Evolutionary conservation across 2,113 vertebrate genomes (phyloP), one percentile per base, ranked within the genome.

Genomic region (Colaptes auratus): DNA sequence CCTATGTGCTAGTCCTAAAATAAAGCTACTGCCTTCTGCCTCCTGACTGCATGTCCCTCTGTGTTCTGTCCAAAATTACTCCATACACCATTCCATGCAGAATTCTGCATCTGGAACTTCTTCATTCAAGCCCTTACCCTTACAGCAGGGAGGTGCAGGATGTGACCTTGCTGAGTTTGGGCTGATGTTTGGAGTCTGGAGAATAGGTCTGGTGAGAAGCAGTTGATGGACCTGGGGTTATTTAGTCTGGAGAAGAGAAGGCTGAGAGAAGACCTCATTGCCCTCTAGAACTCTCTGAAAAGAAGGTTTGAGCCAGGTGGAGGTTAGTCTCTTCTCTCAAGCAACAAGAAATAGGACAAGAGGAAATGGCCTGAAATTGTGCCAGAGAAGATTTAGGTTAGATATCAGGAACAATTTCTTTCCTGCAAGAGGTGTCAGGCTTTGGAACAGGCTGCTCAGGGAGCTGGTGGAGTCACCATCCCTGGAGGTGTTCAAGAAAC

Each of bases 1-100:
- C 84, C 89, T 63, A 12, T 60, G 73, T 93, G 83, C 88, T 91
- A 6, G 39, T 64, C 94, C 95, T 58, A 18, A 78, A 97, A 97
- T 97, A 97, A 97, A 97, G 93, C 90, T 91, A 55, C 67, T 75
- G 83, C 91, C 85, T 94, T 92, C 91, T 90, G 92, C 95, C 93
- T 94, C 90, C 80, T 30, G 60, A 21, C 25, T 75, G 83, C 70
- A 15, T 5, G 6, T 42, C 2, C 18, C 42, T 71, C 64, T 42
- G 42, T 35, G n/a, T 20, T 35, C 50, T 50, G 33, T 58, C 31
- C 21, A 9, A 6, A 56, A 12, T 6, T 4, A 59, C 75, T 73
- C 5, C 3, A 6, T 10, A 7, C 5, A 6, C 5, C 9, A 16
- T 33, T 9, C 12, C 44, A 15, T 5, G 52, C 46, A 82, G 82